Percentiles rank a stretch among this genome's conserved stretches.
phyloP scores from a whole-genome alignment of 2,797 vertebrate genomes.

The Hoplostethus mediterraneus region DNA sequence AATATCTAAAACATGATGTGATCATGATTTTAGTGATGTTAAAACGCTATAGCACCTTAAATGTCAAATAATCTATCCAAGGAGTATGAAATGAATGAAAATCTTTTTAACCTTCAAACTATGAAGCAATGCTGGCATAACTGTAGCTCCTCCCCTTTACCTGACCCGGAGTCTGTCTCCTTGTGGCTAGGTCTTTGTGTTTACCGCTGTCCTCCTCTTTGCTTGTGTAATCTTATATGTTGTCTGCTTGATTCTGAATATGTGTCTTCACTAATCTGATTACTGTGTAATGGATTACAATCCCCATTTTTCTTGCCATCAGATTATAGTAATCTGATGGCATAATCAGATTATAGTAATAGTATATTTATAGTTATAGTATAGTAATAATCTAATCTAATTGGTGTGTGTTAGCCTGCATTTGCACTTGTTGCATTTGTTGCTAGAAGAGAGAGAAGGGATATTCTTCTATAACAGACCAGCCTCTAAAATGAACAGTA shows the following conservation, averaged over 20 bases:
- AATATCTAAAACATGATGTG: too few relatives aligned
- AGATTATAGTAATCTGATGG: too few relatives aligned
- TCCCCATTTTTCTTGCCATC: too few relatives aligned
- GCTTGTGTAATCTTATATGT: too few relatives aligned
- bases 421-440: not conserved
- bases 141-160: too few relatives aligned
- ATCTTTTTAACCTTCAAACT: slow-evolving; percentile 45
- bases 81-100: slow-evolving; percentile 34
- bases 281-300: not conserved
- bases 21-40: too few relatives aligned
- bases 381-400: too few relatives aligned
- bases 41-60: too few relatives aligned
- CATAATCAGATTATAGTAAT: too few relatives aligned
- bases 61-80: too few relatives aligned
- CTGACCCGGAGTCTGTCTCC: not conserved
- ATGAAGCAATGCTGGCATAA: slow-evolving; percentile 7
- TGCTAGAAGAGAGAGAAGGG: not conserved
- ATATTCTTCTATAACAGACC: slow-evolving; percentile 31
- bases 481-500: slow-evolving; percentile 42
- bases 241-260: not conserved
- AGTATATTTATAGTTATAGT: too few relatives aligned
- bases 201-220: not conserved
- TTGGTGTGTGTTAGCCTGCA: not conserved
- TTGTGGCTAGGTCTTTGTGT: not conserved
- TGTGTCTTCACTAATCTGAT: slow-evolving; percentile 6